Base-by-base conservation (phyloP, 2,888 invertebrate species). In the Pheosia gnoma region DNA sequence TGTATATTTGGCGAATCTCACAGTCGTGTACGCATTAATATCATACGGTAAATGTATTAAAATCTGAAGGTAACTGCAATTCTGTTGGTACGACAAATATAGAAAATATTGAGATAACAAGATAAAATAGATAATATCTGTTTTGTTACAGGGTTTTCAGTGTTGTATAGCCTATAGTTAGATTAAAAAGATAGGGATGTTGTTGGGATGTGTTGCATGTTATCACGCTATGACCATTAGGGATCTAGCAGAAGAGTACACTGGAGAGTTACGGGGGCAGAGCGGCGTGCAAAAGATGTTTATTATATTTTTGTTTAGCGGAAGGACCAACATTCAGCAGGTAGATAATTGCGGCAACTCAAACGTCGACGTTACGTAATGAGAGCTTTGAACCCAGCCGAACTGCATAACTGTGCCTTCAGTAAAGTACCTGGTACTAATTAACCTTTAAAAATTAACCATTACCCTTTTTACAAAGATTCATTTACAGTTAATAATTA, bases 381-480 rank as follows among this genome's bases (percentile, higher is more conserved):
- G 80, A 81, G 85, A 77, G 65, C 83, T 73, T 83, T 84, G 84
- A 86, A 84, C 84, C 77, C 77, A 59, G 65, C 70, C 74, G 65
- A 73, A 76, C 79, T 67, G 75, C 79, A 79, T 80, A 77, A 72
- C 72, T 72, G 70, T 36, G 63, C 62, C 60, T 65, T 56, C 70
- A 60, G 65, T 66, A 61, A 70, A 66, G 52, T 65, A 67, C 66
- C 60, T 55, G 49, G 52, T 25, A 10, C 70, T 71, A 76, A 74
- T 76, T 76, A 74, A 25, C 25, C 25, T 25, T 25, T 25, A 57
- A 57, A 25, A 71, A 68, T 71, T 62, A 61, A 73, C 61, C 65
- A 13, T n/a, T 52, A 8, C 38, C 11, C 10, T 68, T 70, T 71
- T 67, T 62, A 67, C 63, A 66, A 57, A 66, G 58, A 77, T 74